Evolutionary conservation across 2,113 vertebrate species (phyloP), one percentile per base, ranked within the genome.

Genomic region (Reinhardtius hippoglossoides): DNA sequence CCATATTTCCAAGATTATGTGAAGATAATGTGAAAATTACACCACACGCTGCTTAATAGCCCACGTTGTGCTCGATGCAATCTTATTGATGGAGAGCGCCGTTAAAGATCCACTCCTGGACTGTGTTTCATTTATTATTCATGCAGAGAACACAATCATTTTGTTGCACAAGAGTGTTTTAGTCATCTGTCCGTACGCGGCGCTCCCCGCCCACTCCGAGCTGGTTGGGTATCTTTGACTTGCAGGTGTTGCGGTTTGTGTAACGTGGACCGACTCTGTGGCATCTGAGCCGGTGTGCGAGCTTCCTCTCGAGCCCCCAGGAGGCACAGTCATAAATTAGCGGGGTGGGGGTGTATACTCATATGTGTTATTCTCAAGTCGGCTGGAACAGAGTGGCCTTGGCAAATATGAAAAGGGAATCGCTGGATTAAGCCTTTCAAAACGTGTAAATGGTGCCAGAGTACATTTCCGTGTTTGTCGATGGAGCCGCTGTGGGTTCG

Each of bases 91-190:
- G 54, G 58, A 66, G n/a, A 31, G 31, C 5, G 14, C 48, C 24
- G 21, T 52, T 52, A 70, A 16, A 68, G 37, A 61, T 21, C 5
- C 46, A n/a, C 14, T 37, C n/a, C 65, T 52, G n/a, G 61, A 12
- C 48, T 7, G 13, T 12, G 20, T 15, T 44, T 79, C 9, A 65
- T 87, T 56, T 58, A 50, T 87, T 61, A 80, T 83, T 85, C 59
- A 77, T 71, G 1, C 27, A 21, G 31, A 35, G 24, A 35, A 74
- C 71, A 48, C 24, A 27, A 27, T 10, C 1, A 2, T 52, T 65
- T 64, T 21, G n/a, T 55, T n/a, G 20, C 50, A 52, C 50, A 18
- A 18, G 52, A 10, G n/a, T 7, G 8, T 55, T 56, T 23, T 24
- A 56, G 54, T 13, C 54, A 5, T 23, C 54, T 24, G 54, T 56